Evolutionary conservation across 2,888 invertebrate species (phyloP), one percentile per base, ranked within the genome.

Genomic region (Plagodis pulveraria): DNA sequence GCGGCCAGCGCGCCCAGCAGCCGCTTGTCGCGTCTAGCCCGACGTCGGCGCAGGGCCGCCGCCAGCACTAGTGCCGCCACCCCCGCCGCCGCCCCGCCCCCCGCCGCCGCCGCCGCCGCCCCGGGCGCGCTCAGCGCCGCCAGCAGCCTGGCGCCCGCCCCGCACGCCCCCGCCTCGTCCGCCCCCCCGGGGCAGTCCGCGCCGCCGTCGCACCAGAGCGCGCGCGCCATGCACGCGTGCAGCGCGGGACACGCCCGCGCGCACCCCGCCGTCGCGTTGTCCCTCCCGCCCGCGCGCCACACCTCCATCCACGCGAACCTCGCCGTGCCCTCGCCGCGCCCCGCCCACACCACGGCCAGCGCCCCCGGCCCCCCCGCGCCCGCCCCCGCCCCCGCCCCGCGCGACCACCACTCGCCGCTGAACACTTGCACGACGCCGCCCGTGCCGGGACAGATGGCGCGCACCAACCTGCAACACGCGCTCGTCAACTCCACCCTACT

Each of bases 311-410:
- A 97, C 58, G 95, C 95, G 74, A 96, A 94, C n/a, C 95, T 95
- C 50, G 96, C 96, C 52, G 86, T 96, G 36, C 97, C 97, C n/a
- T 95, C 88, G 83, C 97, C 97, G 87, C 96, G 96, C 80, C 96
- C 97, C 76, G 96, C 96, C 69, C 96, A 97, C 89, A 96, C 96
- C 57, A 97, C 95, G 70, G 97, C 96, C 66, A 97, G 94, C n/a
- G 96, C 95, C 65, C 95, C 95, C 55, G 51, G 65, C 93, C 51
- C 93, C 51, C 95, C 95, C 55, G 50, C 65, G 93, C 50, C 67
- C 42, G 63, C 74, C 48, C 95, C 40, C 80, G 93, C 97, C 97
- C 95, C 6, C 54, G 65, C 65, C 48, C 59, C 67, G 42, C 38
- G 95, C 95, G 6, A 11, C 42, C 12, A 7, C 40, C 40, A 40